These are phyloP conservation scores for Zoanthus gigantus DNA, from an alignment of 92 coral and sea anemone genomes.

Conservation along the genomic window DNA sequence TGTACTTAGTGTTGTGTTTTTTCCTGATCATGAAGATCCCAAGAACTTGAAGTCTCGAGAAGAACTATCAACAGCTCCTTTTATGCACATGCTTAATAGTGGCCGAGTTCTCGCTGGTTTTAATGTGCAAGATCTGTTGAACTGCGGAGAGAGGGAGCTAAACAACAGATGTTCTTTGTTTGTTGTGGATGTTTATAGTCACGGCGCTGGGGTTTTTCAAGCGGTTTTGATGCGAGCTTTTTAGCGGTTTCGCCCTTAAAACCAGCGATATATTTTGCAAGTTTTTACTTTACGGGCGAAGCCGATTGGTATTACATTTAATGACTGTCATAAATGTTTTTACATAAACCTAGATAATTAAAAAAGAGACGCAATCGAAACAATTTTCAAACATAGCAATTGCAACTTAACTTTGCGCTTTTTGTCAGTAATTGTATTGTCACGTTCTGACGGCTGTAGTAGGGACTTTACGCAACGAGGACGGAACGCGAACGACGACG, in stretches of 20 bases:
- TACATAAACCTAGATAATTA: no score
- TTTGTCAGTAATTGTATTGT: no score
- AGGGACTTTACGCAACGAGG: no score
- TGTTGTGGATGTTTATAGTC: conserved; percentile 62
- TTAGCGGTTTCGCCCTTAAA: neutral
- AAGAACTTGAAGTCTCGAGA: neutral
- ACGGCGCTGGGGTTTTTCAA: conserved; percentile 56
- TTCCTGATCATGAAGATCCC: conserved; percentile 43
- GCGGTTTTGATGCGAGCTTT: conserved; percentile 62
- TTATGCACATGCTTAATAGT: conserved; percentile 51
- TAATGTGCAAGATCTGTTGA: conserved; percentile 44
- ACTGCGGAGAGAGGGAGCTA: conserved; percentile 54
- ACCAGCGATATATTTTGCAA: neutral
- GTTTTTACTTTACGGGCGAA: no score
- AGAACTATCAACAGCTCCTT: conserved; percentile 17
- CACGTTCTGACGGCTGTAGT: no score
- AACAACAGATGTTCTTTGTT: conserved; percentile 44
- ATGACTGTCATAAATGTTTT: no score
- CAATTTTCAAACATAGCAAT: no score
- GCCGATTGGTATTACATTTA: no score
- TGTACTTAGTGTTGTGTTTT: conserved; percentile 54
- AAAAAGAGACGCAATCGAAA: no score
- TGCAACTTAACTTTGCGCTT: no score
- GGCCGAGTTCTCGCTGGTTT: conserved; percentile 42
- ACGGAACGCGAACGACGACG: no score